These are phyloP conservation scores for Nemurella pictetii DNA, from an alignment of 2,888 invertebrate genomes.

Conservation along the genomic window DNA sequence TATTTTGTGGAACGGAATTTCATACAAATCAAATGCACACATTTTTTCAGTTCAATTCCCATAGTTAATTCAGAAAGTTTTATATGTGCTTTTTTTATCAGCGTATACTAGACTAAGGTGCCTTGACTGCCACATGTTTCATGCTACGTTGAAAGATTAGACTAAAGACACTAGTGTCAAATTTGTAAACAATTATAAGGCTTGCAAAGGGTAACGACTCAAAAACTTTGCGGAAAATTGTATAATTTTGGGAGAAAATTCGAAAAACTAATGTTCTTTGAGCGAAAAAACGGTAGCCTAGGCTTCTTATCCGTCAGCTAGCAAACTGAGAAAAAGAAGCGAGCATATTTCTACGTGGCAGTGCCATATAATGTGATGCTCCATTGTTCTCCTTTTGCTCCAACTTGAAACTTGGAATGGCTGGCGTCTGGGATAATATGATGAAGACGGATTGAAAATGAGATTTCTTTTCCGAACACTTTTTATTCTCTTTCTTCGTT, in stretches of 20 bases:
- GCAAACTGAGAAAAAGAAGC: too few relatives aligned
- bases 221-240: too few relatives aligned
- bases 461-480: conserved; percentile 1
- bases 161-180: too few relatives aligned
- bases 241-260: too few relatives aligned
- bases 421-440: conserved; percentile 30
- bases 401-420: conserved; percentile 21
- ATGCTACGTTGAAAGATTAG: too few relatives aligned
- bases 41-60: not conserved
- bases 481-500: conserved; percentile 12
- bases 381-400: not conserved
- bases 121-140: too few relatives aligned
- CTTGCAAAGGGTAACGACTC: too few relatives aligned
- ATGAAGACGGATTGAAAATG: conserved; percentile 39
- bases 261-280: too few relatives aligned
- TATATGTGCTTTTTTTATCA: not conserved
- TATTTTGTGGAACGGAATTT: not conserved
- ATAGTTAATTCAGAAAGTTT: not conserved
- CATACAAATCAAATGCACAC: not conserved
- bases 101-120: too few relatives aligned
- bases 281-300: too few relatives aligned
- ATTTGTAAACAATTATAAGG: too few relatives aligned
- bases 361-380: not conserved
- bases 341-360: not conserved
- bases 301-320: too few relatives aligned